phyloP scores from a whole-genome alignment of 2,888 invertebrate species.

The Coleophora flavipennella region DNA sequence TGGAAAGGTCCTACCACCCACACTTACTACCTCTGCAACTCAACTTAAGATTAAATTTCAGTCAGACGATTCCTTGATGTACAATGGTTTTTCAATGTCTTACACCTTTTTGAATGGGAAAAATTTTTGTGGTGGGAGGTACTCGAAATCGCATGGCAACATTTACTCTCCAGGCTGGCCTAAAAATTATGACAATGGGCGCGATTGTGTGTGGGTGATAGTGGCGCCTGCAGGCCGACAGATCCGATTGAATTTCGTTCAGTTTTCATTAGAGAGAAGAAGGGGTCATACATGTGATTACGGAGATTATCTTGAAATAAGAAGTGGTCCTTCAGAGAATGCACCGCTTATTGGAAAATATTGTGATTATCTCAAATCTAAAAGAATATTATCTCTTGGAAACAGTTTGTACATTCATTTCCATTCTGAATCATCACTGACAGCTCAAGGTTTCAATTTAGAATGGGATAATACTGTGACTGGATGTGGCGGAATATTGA shows the following conservation, averaged over 20 bases:
- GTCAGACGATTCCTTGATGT: constrained; percentile 63
- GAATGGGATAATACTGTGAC: constrained; percentile 55
- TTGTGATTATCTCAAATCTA: constrained; percentile 80
- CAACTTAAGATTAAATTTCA: constrained; percentile 78
- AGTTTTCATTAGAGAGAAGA: constrained; percentile 73
- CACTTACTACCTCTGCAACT: constrained; percentile 77
- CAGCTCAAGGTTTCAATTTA: constrained; percentile 77
- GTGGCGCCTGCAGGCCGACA: constrained; percentile 79
- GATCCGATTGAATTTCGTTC: constrained; percentile 76
- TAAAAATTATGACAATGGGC: constrained; percentile 75
- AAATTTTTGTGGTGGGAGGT: constrained; percentile 80
- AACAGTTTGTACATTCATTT: constrained; percentile 84
- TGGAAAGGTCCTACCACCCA: constrained; percentile 76
- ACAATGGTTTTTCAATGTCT: constrained; percentile 81
- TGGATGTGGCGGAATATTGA: constrained; percentile 88
- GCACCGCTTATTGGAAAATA: constrained; percentile 86
- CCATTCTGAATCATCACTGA: constrained; percentile 77
- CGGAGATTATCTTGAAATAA: constrained; percentile 64
- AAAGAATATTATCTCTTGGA: constrained; percentile 79
- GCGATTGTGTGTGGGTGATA: constrained; percentile 88
- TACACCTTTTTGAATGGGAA: constrained; percentile 70
- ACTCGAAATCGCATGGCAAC: constrained; percentile 76
- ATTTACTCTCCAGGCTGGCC: constrained; percentile 88
- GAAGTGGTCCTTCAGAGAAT: constrained; percentile 81
- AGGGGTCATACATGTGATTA: constrained; percentile 40